phyloP scores from a whole-genome alignment of 2,797 vertebrate genomes.

The Sebastiscus albofasciatus region DNA sequence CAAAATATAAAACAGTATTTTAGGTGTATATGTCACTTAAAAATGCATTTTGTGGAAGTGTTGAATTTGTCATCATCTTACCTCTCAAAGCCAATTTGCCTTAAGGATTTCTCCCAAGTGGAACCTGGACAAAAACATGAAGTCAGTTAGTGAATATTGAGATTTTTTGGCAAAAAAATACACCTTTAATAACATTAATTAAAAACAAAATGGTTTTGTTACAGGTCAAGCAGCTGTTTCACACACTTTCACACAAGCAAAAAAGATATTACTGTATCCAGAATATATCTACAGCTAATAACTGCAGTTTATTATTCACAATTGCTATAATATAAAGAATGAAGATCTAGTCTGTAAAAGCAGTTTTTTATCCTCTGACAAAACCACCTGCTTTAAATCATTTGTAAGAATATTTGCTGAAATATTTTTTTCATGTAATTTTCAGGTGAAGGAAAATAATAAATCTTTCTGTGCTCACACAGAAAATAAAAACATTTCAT shows the following conservation, averaged over 20 bases:
- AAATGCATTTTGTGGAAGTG: not conserved
- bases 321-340: not conserved
- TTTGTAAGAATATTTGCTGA: not conserved
- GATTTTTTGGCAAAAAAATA: not conserved
- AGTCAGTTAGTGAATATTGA: conserved; percentile 4
- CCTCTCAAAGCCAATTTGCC: conserved; percentile 99
- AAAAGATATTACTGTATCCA: not conserved
- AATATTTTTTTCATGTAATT: not conserved
- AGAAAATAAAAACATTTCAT: conserved; percentile 13
- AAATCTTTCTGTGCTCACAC: not conserved
- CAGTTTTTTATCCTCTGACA: not conserved
- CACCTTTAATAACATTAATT: not conserved
- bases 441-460: not conserved
- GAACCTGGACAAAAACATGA: conserved; percentile 85
- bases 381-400: not conserved
- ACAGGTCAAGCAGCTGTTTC: not conserved
- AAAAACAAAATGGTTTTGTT: conserved; percentile 3
- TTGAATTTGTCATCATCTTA: conserved; percentile 71
- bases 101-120: conserved; percentile 92
- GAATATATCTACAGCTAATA: not conserved
- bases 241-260: not conserved
- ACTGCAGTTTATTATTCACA: not conserved
- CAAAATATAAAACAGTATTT: not conserved
- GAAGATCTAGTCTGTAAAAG: not conserved
- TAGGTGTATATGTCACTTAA: not conserved